Base-by-base conservation (phyloP, 2,113 vertebrate species). In the Cinclus cinclus region DNA sequence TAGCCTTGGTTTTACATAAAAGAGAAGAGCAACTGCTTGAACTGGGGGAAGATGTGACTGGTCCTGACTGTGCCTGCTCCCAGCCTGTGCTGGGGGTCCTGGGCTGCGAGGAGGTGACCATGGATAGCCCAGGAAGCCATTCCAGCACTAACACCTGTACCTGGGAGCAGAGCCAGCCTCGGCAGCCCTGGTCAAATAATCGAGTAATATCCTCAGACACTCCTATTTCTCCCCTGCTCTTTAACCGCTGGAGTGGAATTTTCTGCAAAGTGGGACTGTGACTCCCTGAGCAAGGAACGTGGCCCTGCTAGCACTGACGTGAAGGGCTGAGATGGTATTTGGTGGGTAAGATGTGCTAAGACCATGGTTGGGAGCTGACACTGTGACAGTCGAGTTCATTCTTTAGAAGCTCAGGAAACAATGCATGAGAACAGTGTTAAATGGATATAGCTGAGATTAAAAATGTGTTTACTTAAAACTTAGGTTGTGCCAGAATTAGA, bases 121-220 rank as follows among this genome's bases (percentile, higher is more conserved):
- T 28, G 30, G 22, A 20, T 6, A 35, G 49, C n/a, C 18, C 13
- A 53, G 60, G 35, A 30, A 87, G 8, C 33, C 35, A 37, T 23
- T 44, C 28, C 73, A 31, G 39, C 35, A 81, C 20, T 28, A 75
- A 35, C 31, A 31, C n/a, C 41, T 37, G 15, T 22, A 67, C 30
- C 21, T 2, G 3, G 28, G 74, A 10, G 11, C 74, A 83, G 52
- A 52, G 39, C 17, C 60, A 86, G 50, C 21, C 47, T 94, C 56
- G 44, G 59, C 17, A 69, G 30, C 49, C 47, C 25, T 23, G 30
- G 16, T 27, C 19, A 42, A 1, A 1, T 28, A 35, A 44, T 11
- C 0, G 0, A 49, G 50, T 1, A 2, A 33, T 22, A 55, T 24
- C 20, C 17, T 31, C 41, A 77, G 35, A 35, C 6, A 13, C 25